A percentile compares a stretch with the other conserved stretches of the same genome.
These are phyloP conservation scores for Mythimna ferrago DNA, from an alignment of 2,888 invertebrate species.

Conservation along the genomic window DNA sequence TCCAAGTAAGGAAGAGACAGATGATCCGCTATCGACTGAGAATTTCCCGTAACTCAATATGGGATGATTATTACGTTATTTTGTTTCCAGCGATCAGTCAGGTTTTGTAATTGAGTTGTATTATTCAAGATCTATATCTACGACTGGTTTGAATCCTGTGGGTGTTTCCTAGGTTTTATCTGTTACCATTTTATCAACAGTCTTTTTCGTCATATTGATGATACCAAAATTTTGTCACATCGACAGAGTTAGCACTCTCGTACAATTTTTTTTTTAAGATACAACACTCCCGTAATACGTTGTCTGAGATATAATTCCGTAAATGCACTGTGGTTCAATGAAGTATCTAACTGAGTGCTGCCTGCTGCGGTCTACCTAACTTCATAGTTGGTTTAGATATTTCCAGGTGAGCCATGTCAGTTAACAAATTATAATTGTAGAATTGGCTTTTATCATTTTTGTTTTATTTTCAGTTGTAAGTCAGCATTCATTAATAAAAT, in stretches of 20 bases:
- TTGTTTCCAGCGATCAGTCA: slow-evolving; percentile 38
- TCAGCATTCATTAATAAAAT: not conserved
- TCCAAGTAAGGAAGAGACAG: slow-evolving; percentile 64
- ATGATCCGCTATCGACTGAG: slow-evolving; percentile 56
- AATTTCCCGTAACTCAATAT: slow-evolving; percentile 65
- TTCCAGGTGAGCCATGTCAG: too few relatives aligned
- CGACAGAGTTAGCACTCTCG: too few relatives aligned
- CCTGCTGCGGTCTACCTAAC: too few relatives aligned
- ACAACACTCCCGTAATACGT: too few relatives aligned
- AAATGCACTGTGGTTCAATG: too few relatives aligned
- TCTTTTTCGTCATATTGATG: not conserved
- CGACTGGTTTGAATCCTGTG: not conserved
- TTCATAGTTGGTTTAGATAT: too few relatives aligned
- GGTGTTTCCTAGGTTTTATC: not conserved
- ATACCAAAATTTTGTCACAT: too few relatives aligned
- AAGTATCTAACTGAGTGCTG: too few relatives aligned
- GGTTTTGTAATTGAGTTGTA: slow-evolving; percentile 14
- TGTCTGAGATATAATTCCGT: too few relatives aligned
- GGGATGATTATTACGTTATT: slow-evolving; percentile 37
- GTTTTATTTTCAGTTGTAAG: not conserved
- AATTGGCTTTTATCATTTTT: too few relatives aligned
- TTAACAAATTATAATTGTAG: too few relatives aligned
- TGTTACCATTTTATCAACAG: not conserved
- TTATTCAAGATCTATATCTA: not conserved
- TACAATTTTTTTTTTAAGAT: too few relatives aligned